Percentiles rank a stretch among this genome's conserved stretches.
phyloP scores from a whole-genome alignment of 2,113 vertebrate species.

The Herpailurus yagouaroundi region DNA sequence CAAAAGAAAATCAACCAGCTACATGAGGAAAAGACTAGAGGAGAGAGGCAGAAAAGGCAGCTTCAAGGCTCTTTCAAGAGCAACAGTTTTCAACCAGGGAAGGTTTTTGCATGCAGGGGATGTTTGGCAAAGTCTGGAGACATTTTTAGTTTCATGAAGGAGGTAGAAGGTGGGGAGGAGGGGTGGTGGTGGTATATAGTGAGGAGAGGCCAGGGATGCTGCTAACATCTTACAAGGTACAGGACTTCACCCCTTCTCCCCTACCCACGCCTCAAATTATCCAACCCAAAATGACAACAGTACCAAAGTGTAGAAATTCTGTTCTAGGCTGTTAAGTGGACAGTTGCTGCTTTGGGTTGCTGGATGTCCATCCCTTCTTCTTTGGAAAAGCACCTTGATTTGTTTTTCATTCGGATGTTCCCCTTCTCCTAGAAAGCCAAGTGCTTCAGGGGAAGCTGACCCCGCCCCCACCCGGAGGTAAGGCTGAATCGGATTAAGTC shows the following conservation, averaged over 20 bases:
- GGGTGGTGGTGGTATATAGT: not conserved
- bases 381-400: not conserved
- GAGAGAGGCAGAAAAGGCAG: not conserved
- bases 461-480: not conserved
- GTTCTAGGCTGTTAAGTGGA: not conserved
- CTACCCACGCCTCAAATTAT: not conserved
- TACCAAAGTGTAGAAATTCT: not conserved
- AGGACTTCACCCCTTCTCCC: not conserved
- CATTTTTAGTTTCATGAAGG: not conserved
- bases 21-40: not conserved
- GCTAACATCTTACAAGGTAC: not conserved
- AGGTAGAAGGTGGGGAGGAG: not conserved
- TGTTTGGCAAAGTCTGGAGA: not conserved
- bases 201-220: not conserved
- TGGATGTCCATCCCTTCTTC: not conserved
- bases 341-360: not conserved
- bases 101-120: not conserved
- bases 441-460: not conserved
- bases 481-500: not conserved
- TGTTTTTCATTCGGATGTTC: not conserved
- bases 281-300: not conserved
- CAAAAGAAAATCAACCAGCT: not conserved
- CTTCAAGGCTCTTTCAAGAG: not conserved
- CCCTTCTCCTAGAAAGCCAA: not conserved
- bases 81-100: not conserved